phyloP scores from a whole-genome alignment of 2,888 invertebrate species.

The Rhingia campestris region DNA sequence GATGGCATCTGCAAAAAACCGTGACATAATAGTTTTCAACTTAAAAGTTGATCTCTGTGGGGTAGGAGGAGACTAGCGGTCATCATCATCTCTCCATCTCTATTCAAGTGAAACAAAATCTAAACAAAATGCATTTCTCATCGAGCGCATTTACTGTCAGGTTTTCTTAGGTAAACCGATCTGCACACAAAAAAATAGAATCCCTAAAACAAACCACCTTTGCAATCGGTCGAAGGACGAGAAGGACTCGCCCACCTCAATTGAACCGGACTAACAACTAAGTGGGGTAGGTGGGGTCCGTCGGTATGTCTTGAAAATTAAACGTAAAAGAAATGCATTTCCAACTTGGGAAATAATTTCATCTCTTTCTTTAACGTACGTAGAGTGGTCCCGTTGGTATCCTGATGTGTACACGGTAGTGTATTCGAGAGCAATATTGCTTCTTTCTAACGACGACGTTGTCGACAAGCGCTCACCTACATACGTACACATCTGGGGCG shows the following conservation, averaged over 20 bases:
- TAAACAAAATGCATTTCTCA: conserved; percentile 62
- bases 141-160: conserved; percentile 45
- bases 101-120: conserved; percentile 6
- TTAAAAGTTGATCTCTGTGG: conserved; percentile 39
- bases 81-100: no score
- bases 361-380: conserved; percentile 13
- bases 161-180: conserved; percentile 61
- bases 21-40: conserved; percentile 48
- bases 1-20: conserved; percentile 2
- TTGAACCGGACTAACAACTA: conserved; percentile 39
- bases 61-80: background rate
- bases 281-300: conserved; percentile 20
- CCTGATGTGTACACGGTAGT: conserved; percentile 30
- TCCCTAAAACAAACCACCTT: conserved; percentile 44
- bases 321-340: conserved; percentile 71
- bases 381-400: conserved; percentile 48
- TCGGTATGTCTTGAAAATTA: conserved; percentile 46
- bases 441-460: conserved; percentile 54
- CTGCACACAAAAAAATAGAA: conserved; percentile 20
- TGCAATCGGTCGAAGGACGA: conserved; percentile 16
- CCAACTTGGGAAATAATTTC: conserved; percentile 47
- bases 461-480: conserved; percentile 52
- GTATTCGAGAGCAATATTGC: conserved; percentile 66
- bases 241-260: conserved; percentile 2
- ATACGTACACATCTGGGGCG: conserved; percentile 27